phyloP scores from a whole-genome alignment of 2,113 vertebrate species.

The Columba janthina region DNA sequence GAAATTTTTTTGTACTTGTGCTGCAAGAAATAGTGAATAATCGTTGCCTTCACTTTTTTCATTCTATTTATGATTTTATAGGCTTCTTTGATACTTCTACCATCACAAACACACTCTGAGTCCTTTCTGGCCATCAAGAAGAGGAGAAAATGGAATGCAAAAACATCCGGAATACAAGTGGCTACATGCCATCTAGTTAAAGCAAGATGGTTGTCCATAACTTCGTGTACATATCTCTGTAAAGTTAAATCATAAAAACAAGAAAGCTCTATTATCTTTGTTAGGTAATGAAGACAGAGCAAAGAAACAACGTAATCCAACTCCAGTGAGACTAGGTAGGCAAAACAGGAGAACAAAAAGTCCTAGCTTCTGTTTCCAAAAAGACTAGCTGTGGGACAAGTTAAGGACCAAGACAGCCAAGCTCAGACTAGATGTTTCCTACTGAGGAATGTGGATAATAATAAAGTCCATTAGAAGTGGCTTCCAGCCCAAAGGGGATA shows the following conservation, averaged over 20 bases:
- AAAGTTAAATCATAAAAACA: not conserved
- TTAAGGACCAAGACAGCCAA: not conserved
- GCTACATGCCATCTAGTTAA: not conserved
- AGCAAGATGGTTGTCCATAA: not conserved
- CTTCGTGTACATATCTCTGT: not conserved
- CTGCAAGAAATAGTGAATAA: not conserved
- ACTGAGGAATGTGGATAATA: constrained; percentile 34
- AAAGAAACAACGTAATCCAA: not conserved
- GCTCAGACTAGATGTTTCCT: constrained; percentile 26
- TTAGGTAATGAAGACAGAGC: not conserved
- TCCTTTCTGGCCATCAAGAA: not conserved
- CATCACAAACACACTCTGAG: not conserved
- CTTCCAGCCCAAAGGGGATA: not conserved
- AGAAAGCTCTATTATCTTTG: not conserved
- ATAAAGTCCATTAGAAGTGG: constrained; percentile 29
- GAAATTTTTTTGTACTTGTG: not conserved
- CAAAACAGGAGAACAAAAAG: not conserved
- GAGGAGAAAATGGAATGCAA: not conserved
- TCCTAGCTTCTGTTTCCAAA: not conserved
- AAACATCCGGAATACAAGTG: not conserved
- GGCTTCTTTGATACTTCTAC: not conserved
- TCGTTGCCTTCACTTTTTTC: not conserved
- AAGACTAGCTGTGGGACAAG: not conserved
- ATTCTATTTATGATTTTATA: not conserved
- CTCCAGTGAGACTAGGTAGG: not conserved